A percentile compares a stretch with the other conserved stretches of the same genome.
Evolutionary conservation across 2,113 vertebrate genomes (phyloP).

Genomic region (Dicrurus megarhynchus): DNA sequence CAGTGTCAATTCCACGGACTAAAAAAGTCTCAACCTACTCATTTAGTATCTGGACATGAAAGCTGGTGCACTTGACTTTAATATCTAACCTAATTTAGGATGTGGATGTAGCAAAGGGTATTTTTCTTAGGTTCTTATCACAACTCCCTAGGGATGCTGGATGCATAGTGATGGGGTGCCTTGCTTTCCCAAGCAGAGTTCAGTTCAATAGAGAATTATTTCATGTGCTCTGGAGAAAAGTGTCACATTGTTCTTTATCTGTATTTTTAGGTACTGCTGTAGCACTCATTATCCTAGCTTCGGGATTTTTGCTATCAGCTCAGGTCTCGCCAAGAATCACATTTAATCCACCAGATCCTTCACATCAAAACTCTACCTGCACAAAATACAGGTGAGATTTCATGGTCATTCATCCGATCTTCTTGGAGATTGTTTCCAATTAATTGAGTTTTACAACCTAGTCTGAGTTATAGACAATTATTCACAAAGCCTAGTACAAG

Average conservation of each 20-base stretch:
- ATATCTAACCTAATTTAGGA: not conserved
- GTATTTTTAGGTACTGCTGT: conserved; percentile 83
- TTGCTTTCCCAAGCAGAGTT: not conserved
- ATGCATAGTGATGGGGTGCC: not conserved
- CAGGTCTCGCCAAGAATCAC: conserved; percentile 89
- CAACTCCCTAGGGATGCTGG: not conserved
- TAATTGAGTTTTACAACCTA: not conserved
- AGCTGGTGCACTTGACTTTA: not conserved
- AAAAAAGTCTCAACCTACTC: not conserved
- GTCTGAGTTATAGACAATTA: not conserved
- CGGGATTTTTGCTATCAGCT: conserved; percentile 91
- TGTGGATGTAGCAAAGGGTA: not conserved
- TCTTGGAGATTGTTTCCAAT: not conserved
- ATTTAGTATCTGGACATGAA: not conserved
- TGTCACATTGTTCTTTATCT: conserved; percentile 32
- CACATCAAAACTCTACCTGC: conserved; percentile 85
- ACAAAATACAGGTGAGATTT: conserved; percentile 86
- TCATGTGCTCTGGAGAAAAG: not conserved
- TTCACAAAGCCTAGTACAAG: not conserved
- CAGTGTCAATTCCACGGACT: not conserved
- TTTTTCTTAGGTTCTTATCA: not conserved
- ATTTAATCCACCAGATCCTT: conserved; percentile 80
- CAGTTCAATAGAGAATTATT: not conserved
- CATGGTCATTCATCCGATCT: not conserved
- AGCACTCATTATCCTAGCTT: conserved; percentile 86